These are phyloP conservation scores for Cephus pulcher DNA, from an alignment of 2,888 invertebrate species.

Conservation along the genomic window DNA sequence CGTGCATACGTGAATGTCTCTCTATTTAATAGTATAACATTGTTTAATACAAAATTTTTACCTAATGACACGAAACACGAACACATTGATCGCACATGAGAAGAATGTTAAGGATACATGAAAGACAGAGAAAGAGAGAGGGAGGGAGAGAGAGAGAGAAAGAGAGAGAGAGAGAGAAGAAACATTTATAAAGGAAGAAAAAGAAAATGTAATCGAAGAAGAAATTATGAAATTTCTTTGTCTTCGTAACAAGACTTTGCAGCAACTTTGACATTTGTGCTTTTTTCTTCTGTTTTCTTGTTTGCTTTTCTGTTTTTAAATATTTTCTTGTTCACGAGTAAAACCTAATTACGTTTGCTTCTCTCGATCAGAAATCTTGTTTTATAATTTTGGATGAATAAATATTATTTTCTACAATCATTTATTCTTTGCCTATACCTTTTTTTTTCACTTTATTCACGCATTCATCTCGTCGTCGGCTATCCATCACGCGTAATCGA, in stretches of 20 bases:
- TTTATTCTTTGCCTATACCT: background rate
- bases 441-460: background rate
- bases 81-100: constrained; percentile 18
- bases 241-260: background rate
- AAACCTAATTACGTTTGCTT: background rate
- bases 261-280: background rate
- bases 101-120: constrained; percentile 10
- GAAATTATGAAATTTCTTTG: background rate
- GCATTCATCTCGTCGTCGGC: background rate
- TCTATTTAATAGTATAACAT: constrained; percentile 10
- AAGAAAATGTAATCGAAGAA: background rate
- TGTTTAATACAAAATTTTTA: constrained; percentile 3
- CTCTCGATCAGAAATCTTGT: background rate
- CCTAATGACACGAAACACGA: constrained; percentile 7
- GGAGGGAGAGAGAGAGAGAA: too few species aligned
- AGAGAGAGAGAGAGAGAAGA: background rate
- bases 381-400: background rate
- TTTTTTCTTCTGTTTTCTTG: background rate
- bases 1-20: constrained; percentile 25
- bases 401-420: background rate
- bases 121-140: background rate
- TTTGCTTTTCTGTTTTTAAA: background rate
- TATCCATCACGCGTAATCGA: background rate
- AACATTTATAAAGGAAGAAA: background rate
- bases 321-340: background rate